These are phyloP conservation scores for Ormyrus labotus DNA, from an alignment of 2,888 invertebrate genomes.

Conservation along the genomic window DNA sequence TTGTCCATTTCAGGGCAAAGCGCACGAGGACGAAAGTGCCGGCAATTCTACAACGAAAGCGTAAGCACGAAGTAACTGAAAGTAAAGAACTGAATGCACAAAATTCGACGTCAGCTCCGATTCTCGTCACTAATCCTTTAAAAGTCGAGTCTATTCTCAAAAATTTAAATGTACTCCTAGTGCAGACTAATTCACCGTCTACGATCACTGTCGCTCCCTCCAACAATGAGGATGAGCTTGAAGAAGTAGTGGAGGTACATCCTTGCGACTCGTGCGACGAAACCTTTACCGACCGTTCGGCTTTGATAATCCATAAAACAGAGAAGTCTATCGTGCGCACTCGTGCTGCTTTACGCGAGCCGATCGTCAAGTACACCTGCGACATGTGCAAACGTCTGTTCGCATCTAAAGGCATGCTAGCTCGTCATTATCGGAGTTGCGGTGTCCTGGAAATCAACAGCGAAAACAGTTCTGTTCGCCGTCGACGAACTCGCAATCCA, in stretches of 20 bases:
- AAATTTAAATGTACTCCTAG: background rate
- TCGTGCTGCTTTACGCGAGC: constrained; percentile 55
- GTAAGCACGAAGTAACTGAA: background rate
- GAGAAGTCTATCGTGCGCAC: constrained; percentile 61
- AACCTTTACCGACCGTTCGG: constrained; percentile 56
- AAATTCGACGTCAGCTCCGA: background rate
- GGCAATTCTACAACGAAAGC: constrained; percentile 48
- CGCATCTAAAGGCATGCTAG: constrained; percentile 65
- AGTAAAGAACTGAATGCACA: background rate
- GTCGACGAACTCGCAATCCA: background rate
- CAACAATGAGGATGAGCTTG: background rate
- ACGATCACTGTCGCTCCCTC: constrained; percentile 4
- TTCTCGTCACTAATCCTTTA: background rate
- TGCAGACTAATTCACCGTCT: background rate
- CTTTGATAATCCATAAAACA: constrained; percentile 62
- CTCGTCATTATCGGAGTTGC: constrained; percentile 62
- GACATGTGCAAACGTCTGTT: constrained; percentile 67
- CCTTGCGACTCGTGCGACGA: constrained; percentile 64
- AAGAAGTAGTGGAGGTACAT: background rate
- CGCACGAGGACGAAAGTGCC: constrained; percentile 40
- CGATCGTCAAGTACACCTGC: constrained; percentile 75
- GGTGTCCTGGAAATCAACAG: constrained; percentile 21
- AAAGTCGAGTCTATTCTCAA: constrained; percentile 16
- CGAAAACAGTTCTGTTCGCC: background rate
- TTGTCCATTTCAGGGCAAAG: constrained; percentile 55